A percentile compares a stretch with the other conserved stretches of the same genome.
phyloP scores from a whole-genome alignment of 1,140 invertebrate genomes.

The Atta cephalotes region DNA sequence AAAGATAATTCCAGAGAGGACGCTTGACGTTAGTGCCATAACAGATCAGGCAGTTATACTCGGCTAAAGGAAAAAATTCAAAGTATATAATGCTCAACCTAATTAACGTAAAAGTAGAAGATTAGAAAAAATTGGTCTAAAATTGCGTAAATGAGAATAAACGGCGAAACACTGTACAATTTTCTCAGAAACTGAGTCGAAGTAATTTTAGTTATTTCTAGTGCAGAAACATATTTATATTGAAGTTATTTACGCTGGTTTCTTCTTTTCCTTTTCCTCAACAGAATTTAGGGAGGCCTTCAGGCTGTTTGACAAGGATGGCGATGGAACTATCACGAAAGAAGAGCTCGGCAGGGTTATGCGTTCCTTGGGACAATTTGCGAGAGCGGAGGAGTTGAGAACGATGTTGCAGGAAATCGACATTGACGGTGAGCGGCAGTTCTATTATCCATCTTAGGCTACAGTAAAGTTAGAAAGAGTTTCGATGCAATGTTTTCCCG shows the following conservation, averaged over 20 bases:
- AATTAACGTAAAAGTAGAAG: constrained; percentile 2
- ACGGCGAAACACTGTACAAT: background rate
- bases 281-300: constrained; percentile 95
- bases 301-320: constrained; percentile 95
- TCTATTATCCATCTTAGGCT: constrained; percentile 41
- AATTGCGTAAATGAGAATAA: background rate
- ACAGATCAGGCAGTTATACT: background rate
- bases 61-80: background rate
- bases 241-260: background rate
- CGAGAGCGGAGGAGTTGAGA: constrained; percentile 92
- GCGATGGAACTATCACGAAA: constrained; percentile 95
- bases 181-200: background rate
- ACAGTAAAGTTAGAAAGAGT: background rate
- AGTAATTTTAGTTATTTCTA: constrained; percentile 20
- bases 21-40: background rate
- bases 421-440: constrained; percentile 90
- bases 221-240: background rate
- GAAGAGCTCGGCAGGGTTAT: constrained; percentile 94
- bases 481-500: constrained; percentile 2
- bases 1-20: constrained; percentile 24
- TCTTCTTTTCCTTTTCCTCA: background rate
- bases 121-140: constrained; percentile 2
- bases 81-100: background rate
- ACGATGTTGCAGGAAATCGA: constrained; percentile 97
- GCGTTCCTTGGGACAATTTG: constrained; percentile 94